Conservation (phyloP, 30 jellyfish, hydroid and myxozoan genomes). For the Chrysaora quinquecirrha region DNA sequence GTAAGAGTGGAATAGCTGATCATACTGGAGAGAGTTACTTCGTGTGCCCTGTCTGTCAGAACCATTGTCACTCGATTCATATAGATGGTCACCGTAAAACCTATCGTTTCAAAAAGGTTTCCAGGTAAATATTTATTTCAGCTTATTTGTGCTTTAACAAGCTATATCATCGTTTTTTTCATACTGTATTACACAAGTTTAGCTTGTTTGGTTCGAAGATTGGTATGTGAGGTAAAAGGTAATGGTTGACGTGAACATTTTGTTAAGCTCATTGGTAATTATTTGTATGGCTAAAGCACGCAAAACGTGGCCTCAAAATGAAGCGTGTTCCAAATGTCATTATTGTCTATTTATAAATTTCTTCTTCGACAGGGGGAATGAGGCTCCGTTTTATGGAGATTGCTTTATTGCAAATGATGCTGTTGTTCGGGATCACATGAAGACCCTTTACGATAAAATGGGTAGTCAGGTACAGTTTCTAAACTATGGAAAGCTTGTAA, state of each 20-base stretch:
- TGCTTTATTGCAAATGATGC: background rate
- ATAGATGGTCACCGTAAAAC: background rate
- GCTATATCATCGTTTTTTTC: background rate
- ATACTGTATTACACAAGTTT: background rate
- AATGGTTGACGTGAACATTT: background rate
- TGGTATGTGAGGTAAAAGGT: background rate
- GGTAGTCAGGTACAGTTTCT: slow-evolving; percentile 1
- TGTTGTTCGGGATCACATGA: background rate
- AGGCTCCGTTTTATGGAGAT: background rate
- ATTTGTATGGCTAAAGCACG: background rate
- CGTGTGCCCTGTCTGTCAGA: slow-evolving; percentile 3
- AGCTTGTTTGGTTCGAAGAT: background rate
- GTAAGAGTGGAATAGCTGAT: background rate
- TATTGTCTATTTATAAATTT: background rate
- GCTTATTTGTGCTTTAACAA: background rate
- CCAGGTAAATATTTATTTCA: background rate
- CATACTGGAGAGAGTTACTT: background rate
- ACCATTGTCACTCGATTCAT: background rate
- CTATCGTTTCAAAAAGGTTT: background rate
- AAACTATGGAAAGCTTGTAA: background rate
- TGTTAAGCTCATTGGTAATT: background rate
- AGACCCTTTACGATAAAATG: background rate
- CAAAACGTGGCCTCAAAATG: background rate
- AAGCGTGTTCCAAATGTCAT: background rate
- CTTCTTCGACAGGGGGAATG: background rate